Percentiles rank a stretch among this genome's conserved stretches.
Evolutionary conservation across 2,888 invertebrate species (phyloP).

Genomic region (Harmothoe impar): DNA sequence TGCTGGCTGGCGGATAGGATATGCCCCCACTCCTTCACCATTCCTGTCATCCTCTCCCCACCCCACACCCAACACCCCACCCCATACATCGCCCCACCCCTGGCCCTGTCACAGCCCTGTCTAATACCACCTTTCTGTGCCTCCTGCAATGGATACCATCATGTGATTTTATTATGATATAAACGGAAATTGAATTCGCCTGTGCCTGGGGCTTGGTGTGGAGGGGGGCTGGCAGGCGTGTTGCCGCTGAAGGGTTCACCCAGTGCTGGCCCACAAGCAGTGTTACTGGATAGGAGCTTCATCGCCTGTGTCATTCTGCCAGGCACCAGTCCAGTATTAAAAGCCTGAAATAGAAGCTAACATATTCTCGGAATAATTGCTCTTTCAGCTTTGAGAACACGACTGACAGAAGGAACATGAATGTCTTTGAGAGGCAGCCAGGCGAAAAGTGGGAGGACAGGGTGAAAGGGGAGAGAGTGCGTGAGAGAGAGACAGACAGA

Average conservation of each 20-base stretch:
- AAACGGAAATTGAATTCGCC: slow-evolving; percentile 54
- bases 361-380: no score
- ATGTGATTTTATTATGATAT: slow-evolving; percentile 52
- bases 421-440: no score
- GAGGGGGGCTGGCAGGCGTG: background rate
- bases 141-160: slow-evolving; percentile 43
- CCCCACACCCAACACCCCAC: background rate
- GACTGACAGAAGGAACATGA: no score
- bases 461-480: no score
- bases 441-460: no score
- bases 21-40: slow-evolving; percentile 25
- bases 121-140: slow-evolving; percentile 40
- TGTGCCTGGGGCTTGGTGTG: background rate
- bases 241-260: background rate
- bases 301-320: slow-evolving; percentile 10
- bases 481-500: no score
- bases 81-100: background rate
- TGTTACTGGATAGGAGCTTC: background rate
- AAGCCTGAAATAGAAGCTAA: no score
- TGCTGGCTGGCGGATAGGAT: background rate
- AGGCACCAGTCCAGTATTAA: no score
- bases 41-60: background rate
- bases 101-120: background rate
- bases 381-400: no score
- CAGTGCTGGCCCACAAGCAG: slow-evolving; percentile 3